These are phyloP conservation scores for Diachasma alloeum DNA, from an alignment of 1,140 invertebrate species.

Conservation along the genomic window DNA sequence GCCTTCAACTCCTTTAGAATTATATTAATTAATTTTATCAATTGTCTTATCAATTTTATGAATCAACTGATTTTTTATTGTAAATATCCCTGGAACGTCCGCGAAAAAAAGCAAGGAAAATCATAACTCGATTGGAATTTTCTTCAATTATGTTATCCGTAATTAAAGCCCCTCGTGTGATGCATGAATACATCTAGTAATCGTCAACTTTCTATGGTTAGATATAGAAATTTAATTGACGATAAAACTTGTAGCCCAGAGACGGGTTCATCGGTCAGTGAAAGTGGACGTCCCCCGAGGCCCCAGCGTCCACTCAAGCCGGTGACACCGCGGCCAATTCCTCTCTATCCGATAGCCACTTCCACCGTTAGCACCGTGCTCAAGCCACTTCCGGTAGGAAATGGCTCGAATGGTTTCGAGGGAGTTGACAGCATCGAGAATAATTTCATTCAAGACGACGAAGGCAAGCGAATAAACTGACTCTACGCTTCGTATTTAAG, in stretches of 20 bases:
- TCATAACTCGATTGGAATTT: too few species aligned
- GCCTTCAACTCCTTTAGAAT: too few species aligned
- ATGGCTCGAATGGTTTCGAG: constrained; percentile 43
- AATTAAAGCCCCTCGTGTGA: background rate
- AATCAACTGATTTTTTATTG: too few species aligned
- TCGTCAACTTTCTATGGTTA: background rate
- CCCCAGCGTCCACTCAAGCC: constrained; percentile 50
- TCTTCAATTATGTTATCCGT: too few species aligned
- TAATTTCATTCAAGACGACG: constrained; percentile 60
- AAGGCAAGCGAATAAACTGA: constrained; percentile 43
- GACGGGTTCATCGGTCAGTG: constrained; percentile 21
- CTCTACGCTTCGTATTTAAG: background rate
- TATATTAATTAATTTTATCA: too few species aligned
- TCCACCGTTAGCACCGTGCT: constrained; percentile 33
- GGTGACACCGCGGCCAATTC: constrained; percentile 58
- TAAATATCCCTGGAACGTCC: too few species aligned
- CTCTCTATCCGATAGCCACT: constrained; percentile 47
- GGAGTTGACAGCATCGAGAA: constrained; percentile 49
- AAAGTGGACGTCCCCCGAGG: constrained; percentile 31
- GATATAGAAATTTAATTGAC: background rate
- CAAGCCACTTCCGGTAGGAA: constrained; percentile 32
- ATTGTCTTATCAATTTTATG: too few species aligned
- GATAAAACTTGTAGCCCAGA: constrained; percentile 8
- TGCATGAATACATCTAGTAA: background rate
- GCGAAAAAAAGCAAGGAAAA: too few species aligned